phyloP scores from a whole-genome alignment of 2,888 invertebrate genomes.

The Euzetes globulus region DNA sequence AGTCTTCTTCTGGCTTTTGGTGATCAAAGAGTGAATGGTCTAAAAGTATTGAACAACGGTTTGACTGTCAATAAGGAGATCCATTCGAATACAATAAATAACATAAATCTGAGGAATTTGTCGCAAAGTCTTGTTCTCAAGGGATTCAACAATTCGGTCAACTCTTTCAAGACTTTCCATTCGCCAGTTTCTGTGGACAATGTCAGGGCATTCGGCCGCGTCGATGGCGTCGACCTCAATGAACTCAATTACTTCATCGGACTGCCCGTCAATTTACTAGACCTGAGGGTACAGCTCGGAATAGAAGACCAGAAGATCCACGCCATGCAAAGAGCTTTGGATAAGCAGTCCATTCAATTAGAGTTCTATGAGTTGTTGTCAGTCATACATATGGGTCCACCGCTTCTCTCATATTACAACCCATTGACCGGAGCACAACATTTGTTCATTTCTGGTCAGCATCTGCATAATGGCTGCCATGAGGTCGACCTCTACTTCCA shows the following conservation, averaged over 20 bases:
- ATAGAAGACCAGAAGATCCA: not conserved
- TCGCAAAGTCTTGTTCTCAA: constrained; percentile 29
- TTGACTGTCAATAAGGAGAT: not conserved
- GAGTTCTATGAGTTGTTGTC: not conserved
- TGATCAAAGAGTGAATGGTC: not conserved
- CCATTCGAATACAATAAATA: not conserved
- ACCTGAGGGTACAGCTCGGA: not conserved
- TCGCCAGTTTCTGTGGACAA: constrained; percentile 23
- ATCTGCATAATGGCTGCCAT: not conserved
- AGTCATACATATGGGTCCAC: not conserved
- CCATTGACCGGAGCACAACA: not conserved
- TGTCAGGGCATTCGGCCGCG: constrained; percentile 29
- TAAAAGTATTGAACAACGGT: not conserved
- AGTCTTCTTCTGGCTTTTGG: not conserved
- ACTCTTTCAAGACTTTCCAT: constrained; percentile 31
- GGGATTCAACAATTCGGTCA: constrained; percentile 31
- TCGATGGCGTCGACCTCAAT: constrained; percentile 35
- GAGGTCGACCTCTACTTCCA: not conserved
- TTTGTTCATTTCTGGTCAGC: constrained; percentile 5
- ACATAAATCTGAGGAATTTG: constrained; percentile 14
- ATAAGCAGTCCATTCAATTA: not conserved
- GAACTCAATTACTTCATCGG: constrained; percentile 22
- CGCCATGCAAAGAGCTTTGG: not conserved
- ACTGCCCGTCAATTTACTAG: not conserved
- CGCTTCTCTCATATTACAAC: not conserved